Evolutionary conservation across 2,888 invertebrate species (phyloP), one percentile per base, ranked within the genome.

Genomic region (Macrophya annulata): DNA sequence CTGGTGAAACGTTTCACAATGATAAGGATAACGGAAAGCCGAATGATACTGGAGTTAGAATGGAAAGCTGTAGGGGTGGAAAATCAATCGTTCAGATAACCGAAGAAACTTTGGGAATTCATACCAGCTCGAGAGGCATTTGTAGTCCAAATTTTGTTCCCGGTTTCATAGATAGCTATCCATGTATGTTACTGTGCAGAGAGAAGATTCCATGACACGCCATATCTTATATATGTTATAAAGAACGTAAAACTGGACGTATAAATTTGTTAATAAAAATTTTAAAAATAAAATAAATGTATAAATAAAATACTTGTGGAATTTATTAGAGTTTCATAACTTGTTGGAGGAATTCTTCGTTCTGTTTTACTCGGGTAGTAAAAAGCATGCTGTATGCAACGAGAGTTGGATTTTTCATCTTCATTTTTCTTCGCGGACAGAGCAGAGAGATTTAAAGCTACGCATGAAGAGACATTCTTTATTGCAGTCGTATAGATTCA

Each of bases 401-500:
- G 71, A 71, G 37, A 25, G 37, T 1, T 71, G 76, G 4, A 45
- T 76, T 76, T 76, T 48, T 45, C 43, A 76, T 76, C 48, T 40
- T 71, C 71, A 71, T 71, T 71, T 71, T 71, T 40, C 71, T 71
- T 40, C 17, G 40, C 76, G 6, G 76, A 25, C 25, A 55, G 51
- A 48, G 51, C 31, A 25, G 21, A 62, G 45, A 62, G 37, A 43
- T 51, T 31, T 55, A 25, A 25, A 62, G 81, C 4, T 21, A 43
- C 62, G 62, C 59, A n/a, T 43, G 81, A 15, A 21, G 62, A 43
- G 51, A 81, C 59, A 62, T 62, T 81, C 62, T 81, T 81, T 81
- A 81, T 81, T 62, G 81, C 59, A 62, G 81, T 81, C 62, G 59
- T 81, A 81, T 59, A 62, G 62, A 62, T 59, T 81, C 81, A 62